A percentile compares a stretch with the other conserved stretches of the same genome.
These are phyloP conservation scores for Orius laevigatus DNA, from an alignment of 1,140 invertebrate genomes.

Conservation along the genomic window DNA sequence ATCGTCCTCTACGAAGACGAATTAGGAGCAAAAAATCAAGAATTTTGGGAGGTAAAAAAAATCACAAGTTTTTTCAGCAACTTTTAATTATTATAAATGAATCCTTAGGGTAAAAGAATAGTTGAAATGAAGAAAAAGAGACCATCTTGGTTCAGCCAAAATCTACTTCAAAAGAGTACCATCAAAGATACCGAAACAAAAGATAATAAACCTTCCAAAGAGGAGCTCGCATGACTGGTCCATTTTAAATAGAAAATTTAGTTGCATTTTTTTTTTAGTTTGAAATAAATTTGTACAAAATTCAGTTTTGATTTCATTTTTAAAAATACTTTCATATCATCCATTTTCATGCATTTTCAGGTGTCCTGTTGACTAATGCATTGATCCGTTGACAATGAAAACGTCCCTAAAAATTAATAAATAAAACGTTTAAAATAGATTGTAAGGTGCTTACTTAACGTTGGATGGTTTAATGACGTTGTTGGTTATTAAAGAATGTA, in stretches of 20 bases:
- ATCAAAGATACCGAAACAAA: conserved; percentile 42
- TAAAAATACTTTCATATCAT: too few relatives aligned
- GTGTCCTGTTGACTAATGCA: too few relatives aligned
- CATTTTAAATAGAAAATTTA: not conserved
- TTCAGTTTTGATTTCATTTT: too few relatives aligned
- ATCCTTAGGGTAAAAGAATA: conserved; percentile 37
- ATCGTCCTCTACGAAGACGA: conserved; percentile 71
- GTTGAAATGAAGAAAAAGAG: conserved; percentile 56
- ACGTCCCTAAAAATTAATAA: too few relatives aligned
- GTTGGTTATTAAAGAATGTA: too few relatives aligned
- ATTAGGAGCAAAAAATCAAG: conserved; percentile 29
- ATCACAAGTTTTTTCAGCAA: not conserved
- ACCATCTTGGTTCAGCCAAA: conserved; percentile 63
- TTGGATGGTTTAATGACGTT: too few relatives aligned
- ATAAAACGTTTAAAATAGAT: too few relatives aligned
- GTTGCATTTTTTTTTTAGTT: too few relatives aligned
- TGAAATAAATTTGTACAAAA: too few relatives aligned
- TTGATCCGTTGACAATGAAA: too few relatives aligned
- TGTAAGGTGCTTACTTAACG: too few relatives aligned
- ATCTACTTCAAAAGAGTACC: conserved; percentile 60
- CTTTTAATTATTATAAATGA: not conserved
- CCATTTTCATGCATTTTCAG: too few relatives aligned
- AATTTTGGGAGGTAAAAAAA: conserved; percentile 27
- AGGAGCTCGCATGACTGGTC: conserved; percentile 38
- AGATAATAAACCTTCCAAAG: conserved; percentile 46